phyloP scores from a whole-genome alignment of 2,888 invertebrate species.

The Venustoraphidia nigricollis region DNA sequence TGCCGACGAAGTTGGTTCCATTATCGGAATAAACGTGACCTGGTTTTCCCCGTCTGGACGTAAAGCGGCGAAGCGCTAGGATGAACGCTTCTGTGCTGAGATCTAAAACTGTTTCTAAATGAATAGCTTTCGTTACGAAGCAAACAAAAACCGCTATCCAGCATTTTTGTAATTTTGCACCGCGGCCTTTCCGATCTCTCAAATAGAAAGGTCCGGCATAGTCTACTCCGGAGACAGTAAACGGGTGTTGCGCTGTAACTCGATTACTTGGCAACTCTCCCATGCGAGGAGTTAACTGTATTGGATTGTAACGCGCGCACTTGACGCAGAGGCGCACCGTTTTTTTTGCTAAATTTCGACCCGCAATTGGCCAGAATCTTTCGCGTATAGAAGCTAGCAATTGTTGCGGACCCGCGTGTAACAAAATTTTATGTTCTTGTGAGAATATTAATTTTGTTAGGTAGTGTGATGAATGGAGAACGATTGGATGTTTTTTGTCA shows the following conservation, averaged over 20 bases:
- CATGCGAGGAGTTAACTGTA: slow-evolving; percentile 12
- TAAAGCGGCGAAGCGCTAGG: slow-evolving; percentile 14
- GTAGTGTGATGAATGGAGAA: neutral
- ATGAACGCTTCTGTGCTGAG: slow-evolving; percentile 14
- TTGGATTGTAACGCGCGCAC: slow-evolving; percentile 9
- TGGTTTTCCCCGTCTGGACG: slow-evolving; percentile 13
- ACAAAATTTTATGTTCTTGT: slow-evolving; percentile 6
- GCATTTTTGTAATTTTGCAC: slow-evolving; percentile 9
- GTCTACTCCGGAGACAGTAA: slow-evolving; percentile 12
- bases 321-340: slow-evolving; percentile 11
- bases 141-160: slow-evolving; percentile 14
- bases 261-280: slow-evolving; percentile 14
- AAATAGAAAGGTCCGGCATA: slow-evolving; percentile 13
- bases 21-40: slow-evolving; percentile 14
- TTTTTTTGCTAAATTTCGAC: slow-evolving; percentile 8
- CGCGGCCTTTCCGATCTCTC: slow-evolving; percentile 11
- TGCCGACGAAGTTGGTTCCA: slow-evolving; percentile 15
- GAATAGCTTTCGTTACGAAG: slow-evolving; percentile 14
- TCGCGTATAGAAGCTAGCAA: slow-evolving; percentile 10
- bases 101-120: slow-evolving; percentile 15
- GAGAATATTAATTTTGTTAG: neutral
- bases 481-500: slow-evolving; percentile 2
- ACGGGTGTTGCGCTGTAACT: slow-evolving; percentile 9
- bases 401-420: slow-evolving; percentile 12
- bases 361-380: slow-evolving; percentile 13